These are phyloP conservation scores for Palaemon carinicauda DNA, from an alignment of 1,140 invertebrate genomes.

Conservation along the genomic window DNA sequence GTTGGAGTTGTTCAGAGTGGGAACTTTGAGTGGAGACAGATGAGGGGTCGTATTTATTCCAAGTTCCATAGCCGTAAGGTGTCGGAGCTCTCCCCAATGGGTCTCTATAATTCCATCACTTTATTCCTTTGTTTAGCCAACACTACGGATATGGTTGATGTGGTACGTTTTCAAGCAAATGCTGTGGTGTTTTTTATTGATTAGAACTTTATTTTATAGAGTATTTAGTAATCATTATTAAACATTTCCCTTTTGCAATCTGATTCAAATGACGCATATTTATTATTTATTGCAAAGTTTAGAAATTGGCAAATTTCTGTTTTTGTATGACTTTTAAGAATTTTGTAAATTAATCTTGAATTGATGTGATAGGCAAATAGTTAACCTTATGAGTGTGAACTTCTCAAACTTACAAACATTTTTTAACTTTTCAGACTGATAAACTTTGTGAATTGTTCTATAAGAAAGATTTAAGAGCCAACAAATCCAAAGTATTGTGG, in stretches of 20 bases:
- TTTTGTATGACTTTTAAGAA: too few species aligned
- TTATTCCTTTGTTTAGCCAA: conserved; percentile 43
- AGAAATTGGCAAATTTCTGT: too few species aligned
- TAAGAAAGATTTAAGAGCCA: conserved; percentile 6
- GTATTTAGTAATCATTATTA: too few species aligned
- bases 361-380: too few species aligned
- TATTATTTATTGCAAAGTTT: too few species aligned
- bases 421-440: conserved; percentile 3
- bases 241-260: too few species aligned
- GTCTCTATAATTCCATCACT: conserved; percentile 35
- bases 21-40: conserved; percentile 50
- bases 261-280: too few species aligned
- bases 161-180: background rate
- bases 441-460: conserved; percentile 33
- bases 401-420: conserved; percentile 24
- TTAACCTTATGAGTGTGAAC: background rate
- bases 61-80: conserved; percentile 54
- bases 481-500: conserved; percentile 22
- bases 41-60: conserved; percentile 58
- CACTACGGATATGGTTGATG: conserved; percentile 36
- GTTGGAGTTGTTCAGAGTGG: conserved; percentile 26
- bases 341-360: too few species aligned
- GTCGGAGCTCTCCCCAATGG: conserved; percentile 32
- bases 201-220: background rate
- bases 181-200: background rate